phyloP scores from a whole-genome alignment of 2,888 invertebrate genomes.

The Lycocerus yunnanus region DNA sequence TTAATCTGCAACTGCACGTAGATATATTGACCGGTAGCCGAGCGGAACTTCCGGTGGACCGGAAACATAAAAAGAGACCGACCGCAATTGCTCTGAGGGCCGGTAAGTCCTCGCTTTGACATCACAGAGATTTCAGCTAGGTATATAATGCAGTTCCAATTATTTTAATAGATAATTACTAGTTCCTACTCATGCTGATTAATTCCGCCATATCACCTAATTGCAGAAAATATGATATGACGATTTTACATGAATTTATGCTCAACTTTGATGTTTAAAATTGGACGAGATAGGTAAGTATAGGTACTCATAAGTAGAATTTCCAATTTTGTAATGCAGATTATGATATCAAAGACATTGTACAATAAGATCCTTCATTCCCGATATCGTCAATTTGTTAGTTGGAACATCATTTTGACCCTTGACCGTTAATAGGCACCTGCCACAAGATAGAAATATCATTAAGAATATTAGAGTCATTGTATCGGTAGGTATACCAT shows the following conservation, averaged over 20 bases:
- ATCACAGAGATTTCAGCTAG: slow-evolving; percentile 33
- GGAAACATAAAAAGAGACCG: slow-evolving; percentile 57
- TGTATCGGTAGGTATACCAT: slow-evolving; percentile 9
- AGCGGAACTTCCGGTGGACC: slow-evolving; percentile 57
- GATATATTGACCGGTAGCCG: slow-evolving; percentile 56
- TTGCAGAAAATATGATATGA: neutral
- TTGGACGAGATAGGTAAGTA: too few relatives aligned
- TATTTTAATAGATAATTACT: neutral
- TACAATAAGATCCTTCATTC: slow-evolving; percentile 43
- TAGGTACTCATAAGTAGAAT: neutral
- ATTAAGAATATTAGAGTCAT: slow-evolving; percentile 44
- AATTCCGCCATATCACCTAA: neutral
- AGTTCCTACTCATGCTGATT: neutral
- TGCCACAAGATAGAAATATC: slow-evolving; percentile 51
- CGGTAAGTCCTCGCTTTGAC: slow-evolving; percentile 47
- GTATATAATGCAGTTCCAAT: neutral
- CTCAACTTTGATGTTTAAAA: too few relatives aligned
- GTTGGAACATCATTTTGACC: slow-evolving; percentile 44
- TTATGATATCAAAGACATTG: neutral
- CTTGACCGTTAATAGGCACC: slow-evolving; percentile 48
- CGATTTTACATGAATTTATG: neutral
- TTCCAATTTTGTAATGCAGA: neutral
- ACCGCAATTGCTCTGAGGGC: slow-evolving; percentile 54
- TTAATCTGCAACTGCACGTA: slow-evolving; percentile 58
- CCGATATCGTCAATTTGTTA: slow-evolving; percentile 30